phyloP scores from a whole-genome alignment of 1,140 invertebrate species.

The Dreissena rostriformis region DNA sequence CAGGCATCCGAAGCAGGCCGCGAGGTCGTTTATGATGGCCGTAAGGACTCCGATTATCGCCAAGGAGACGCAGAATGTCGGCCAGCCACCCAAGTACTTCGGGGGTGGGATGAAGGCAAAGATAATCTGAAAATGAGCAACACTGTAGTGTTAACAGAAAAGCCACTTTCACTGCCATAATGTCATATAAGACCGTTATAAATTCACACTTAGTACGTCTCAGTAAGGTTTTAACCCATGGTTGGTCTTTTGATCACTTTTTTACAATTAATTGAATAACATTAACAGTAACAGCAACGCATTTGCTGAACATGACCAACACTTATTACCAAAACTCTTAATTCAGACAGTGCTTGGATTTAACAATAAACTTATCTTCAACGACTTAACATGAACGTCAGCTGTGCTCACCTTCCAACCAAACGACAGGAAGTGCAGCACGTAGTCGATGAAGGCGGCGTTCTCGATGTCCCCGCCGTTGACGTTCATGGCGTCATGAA shows the following conservation, averaged over 20 bases:
- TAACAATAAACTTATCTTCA: too few species aligned
- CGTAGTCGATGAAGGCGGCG: slow-evolving; percentile 84
- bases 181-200: too few species aligned
- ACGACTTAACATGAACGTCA: too few species aligned
- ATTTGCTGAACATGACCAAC: too few species aligned
- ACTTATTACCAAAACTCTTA: too few species aligned
- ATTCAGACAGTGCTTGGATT: too few species aligned
- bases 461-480: slow-evolving; percentile 86
- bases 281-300: too few species aligned
- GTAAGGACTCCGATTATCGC: slow-evolving; percentile 85
- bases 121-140: slow-evolving; percentile 83
- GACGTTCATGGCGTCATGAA: slow-evolving; percentile 83
- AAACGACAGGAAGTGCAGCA: slow-evolving; percentile 80
- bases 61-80: slow-evolving; percentile 85
- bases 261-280: too few species aligned
- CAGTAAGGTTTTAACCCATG: too few species aligned
- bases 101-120: slow-evolving; percentile 86
- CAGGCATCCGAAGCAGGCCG: slow-evolving; percentile 86
- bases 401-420: slow-evolving; percentile 73
- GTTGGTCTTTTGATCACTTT: too few species aligned
- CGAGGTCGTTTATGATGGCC: slow-evolving; percentile 86
- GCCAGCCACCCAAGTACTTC: slow-evolving; percentile 84
- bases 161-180: too few species aligned
- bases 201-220: too few species aligned
- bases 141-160: not conserved